Evolutionary conservation across 2,888 invertebrate genomes (phyloP).

Genomic region (Rhagium mordax): DNA sequence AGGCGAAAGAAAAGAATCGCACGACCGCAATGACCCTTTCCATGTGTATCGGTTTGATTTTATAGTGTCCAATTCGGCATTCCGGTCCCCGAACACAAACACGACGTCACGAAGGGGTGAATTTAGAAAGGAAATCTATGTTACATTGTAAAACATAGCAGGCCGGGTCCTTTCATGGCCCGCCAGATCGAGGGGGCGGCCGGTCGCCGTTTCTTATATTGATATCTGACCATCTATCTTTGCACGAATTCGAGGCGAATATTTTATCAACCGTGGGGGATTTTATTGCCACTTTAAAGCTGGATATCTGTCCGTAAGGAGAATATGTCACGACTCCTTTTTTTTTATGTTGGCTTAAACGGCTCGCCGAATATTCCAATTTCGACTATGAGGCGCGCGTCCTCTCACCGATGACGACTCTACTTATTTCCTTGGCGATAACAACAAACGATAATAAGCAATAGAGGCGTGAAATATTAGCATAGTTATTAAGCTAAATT

Average conservation of each 20-base stretch:
- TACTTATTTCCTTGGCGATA: constrained; percentile 44
- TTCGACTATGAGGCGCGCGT: no score
- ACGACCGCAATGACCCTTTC: constrained; percentile 8
- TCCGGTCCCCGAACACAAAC: constrained; percentile 25
- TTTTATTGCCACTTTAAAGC: constrained; percentile 31
- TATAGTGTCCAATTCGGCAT: constrained; percentile 18
- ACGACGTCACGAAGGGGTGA: constrained; percentile 28
- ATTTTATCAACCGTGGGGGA: constrained; percentile 24
- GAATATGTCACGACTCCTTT: constrained; percentile 10
- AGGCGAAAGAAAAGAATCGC: neutral
- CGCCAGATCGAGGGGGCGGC: constrained; percentile 49
- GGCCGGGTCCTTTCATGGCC: constrained; percentile 43
- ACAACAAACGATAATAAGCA: constrained; percentile 46
- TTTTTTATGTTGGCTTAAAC: constrained; percentile 9
- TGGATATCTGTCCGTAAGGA: constrained; percentile 5
- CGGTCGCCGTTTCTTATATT: constrained; percentile 50
- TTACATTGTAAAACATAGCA: constrained; percentile 53
- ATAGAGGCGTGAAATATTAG: constrained; percentile 46
- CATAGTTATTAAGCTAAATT: constrained; percentile 47
- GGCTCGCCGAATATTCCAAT: constrained; percentile 12
- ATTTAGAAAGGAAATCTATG: constrained; percentile 30
- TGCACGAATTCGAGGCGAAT: constrained; percentile 24
- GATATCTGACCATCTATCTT: constrained; percentile 54
- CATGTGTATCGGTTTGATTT: constrained; percentile 28
- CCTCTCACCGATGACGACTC: constrained; percentile 8